Conservation (phyloP, 1,140 invertebrate species). For the Zophobas atratus region DNA sequence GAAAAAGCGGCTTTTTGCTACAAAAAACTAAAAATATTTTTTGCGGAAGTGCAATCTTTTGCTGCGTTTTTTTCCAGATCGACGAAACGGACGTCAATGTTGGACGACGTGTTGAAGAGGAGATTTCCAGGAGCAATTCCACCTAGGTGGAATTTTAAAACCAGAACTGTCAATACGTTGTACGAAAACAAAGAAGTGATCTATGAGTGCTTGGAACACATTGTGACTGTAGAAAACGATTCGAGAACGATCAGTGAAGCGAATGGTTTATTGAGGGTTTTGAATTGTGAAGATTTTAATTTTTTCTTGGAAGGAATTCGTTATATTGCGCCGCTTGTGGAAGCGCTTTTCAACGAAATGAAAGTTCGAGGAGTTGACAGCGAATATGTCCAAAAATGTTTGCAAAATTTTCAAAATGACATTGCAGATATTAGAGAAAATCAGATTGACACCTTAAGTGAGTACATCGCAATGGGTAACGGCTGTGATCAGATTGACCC, state of each 20-base stretch:
- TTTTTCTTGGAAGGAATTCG: slow-evolving; percentile 44
- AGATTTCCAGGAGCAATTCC: slow-evolving; percentile 26
- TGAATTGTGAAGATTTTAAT: slow-evolving; percentile 46
- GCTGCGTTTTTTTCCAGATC: slow-evolving; percentile 50
- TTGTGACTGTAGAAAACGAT: slow-evolving; percentile 4
- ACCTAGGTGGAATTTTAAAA: slow-evolving; percentile 19
- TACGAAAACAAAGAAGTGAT: slow-evolving; percentile 45
- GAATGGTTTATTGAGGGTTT: slow-evolving; percentile 40
- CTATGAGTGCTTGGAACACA: slow-evolving; percentile 46
- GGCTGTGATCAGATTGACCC: slow-evolving; percentile 1
- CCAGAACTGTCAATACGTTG: slow-evolving; percentile 40
- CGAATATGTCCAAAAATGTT: background rate
- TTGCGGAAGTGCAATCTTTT: slow-evolving; percentile 54
- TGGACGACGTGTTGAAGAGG: slow-evolving; percentile 51
- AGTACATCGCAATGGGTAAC: background rate
- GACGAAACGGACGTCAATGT: slow-evolving; percentile 41
- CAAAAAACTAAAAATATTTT: slow-evolving; percentile 60
- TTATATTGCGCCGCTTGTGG: slow-evolving; percentile 51
- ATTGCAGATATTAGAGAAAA: background rate
- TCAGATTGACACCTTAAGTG: slow-evolving; percentile 27
- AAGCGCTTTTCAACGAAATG: slow-evolving; percentile 10
- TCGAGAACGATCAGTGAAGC: slow-evolving; percentile 40
- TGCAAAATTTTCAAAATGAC: background rate
- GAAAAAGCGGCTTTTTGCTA: slow-evolving; percentile 11
- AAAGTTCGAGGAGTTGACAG: slow-evolving; percentile 41